These are phyloP conservation scores for Riparia riparia DNA, from an alignment of 2,113 vertebrate species.

Conservation along the genomic window DNA sequence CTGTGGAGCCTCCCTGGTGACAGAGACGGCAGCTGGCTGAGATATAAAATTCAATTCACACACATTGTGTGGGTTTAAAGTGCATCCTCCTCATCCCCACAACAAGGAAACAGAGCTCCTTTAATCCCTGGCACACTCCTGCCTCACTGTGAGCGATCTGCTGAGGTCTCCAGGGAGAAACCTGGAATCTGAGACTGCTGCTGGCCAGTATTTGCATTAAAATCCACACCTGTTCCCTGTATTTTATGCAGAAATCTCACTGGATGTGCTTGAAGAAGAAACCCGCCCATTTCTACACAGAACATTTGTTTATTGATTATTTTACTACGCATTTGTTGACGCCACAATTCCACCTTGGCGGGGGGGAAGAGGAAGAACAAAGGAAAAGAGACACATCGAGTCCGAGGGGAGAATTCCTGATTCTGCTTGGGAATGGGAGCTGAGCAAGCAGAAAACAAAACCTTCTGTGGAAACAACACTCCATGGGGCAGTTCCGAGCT, in stretches of 20 bases:
- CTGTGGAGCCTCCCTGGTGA: not conserved
- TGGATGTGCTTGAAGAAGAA: not conserved
- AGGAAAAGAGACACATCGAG: not conserved
- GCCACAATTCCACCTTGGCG: not conserved
- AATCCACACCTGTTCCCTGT: not conserved
- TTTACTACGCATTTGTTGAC: accelerated
- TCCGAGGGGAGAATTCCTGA: not conserved
- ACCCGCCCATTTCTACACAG: not conserved
- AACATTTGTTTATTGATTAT: not conserved
- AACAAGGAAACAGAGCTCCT: not conserved
- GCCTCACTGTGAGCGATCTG: not conserved
- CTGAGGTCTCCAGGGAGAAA: not conserved
- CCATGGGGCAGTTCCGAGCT: not conserved
- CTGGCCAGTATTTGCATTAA: not conserved
- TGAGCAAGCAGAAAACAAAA: not conserved
- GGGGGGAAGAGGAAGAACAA: not conserved
- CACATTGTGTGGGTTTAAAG: not conserved
- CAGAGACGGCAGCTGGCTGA: not conserved
- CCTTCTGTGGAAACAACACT: not conserved
- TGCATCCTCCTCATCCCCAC: not conserved
- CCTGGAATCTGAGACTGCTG: not conserved
- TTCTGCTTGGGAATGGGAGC: not conserved
- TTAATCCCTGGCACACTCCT: not conserved
- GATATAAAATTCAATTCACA: not conserved
- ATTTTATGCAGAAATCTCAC: not conserved